phyloP scores from a whole-genome alignment of 1,140 invertebrate species.

The Aplysia californica region DNA sequence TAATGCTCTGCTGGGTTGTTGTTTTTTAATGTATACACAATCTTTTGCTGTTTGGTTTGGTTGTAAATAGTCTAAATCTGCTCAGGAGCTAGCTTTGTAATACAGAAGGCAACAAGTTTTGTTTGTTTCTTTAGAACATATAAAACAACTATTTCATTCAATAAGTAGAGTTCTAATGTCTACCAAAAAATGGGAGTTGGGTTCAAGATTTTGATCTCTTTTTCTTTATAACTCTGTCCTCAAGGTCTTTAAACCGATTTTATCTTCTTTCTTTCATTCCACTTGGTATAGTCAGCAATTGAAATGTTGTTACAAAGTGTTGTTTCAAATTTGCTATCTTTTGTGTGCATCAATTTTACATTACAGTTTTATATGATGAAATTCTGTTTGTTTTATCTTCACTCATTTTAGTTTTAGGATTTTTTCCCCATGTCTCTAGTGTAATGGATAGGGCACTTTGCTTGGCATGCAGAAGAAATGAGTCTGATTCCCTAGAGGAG shows the following conservation, averaged over 20 bases:
- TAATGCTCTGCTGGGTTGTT: background rate
- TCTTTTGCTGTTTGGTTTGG: background rate
- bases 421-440: no score
- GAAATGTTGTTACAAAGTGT: background rate
- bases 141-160: no score
- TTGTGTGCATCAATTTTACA: no score
- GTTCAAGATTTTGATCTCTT: background rate
- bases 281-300: background rate
- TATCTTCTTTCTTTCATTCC: background rate
- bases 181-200: background rate
- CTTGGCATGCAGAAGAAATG: no score
- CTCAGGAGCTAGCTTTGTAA: background rate
- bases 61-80: background rate
- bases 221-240: background rate
- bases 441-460: no score
- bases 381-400: no score
- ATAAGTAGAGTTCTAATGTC: no score
- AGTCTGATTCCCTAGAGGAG: no score
- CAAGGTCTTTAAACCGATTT: background rate
- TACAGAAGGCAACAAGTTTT: background rate
- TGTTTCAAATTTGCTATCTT: no score
- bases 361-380: no score
- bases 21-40: background rate
- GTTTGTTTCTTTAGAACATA: slow-evolving; percentile 8
- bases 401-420: no score